phyloP scores from a whole-genome alignment of 1,140 invertebrate genomes.

The Leptinotarsa lineolata region DNA sequence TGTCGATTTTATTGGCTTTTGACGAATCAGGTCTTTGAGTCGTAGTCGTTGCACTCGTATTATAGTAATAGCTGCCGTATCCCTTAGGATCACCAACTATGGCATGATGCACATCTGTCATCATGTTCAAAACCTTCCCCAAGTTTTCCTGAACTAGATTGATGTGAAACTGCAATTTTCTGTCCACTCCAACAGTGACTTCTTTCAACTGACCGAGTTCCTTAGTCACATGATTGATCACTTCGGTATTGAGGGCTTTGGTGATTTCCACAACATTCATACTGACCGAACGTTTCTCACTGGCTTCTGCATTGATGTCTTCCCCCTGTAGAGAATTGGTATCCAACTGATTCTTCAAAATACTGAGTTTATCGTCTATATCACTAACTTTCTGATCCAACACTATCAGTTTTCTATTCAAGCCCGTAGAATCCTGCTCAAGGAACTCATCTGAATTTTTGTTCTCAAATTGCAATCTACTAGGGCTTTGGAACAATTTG shows the following conservation, averaged over 20 bases:
- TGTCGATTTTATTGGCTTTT: constrained; percentile 74
- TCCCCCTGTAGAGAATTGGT: constrained; percentile 78
- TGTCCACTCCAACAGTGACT: constrained; percentile 76
- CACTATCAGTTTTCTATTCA: constrained; percentile 56
- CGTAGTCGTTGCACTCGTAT: constrained; percentile 23
- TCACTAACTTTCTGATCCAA: constrained; percentile 80
- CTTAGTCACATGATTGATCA: constrained; percentile 73
- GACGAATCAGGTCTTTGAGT: constrained; percentile 60
- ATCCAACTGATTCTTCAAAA: constrained; percentile 79
- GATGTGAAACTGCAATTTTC: constrained; percentile 82
- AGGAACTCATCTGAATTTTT: constrained; percentile 18
- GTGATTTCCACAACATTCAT: constrained; percentile 79
- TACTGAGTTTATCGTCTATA: constrained; percentile 77
- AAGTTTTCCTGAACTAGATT: constrained; percentile 81
- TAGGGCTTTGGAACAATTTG: constrained; percentile 64
- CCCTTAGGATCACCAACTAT: constrained; percentile 66
- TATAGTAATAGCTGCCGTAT: constrained; percentile 44
- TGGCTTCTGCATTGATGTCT: constrained; percentile 81
- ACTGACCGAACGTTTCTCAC: constrained; percentile 81
- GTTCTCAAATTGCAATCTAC: constrained; percentile 32
- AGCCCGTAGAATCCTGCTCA: constrained; percentile 15
- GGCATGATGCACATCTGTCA: constrained; percentile 79
- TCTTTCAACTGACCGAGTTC: constrained; percentile 75
- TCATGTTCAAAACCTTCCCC: constrained; percentile 73
- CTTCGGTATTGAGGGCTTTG: constrained; percentile 76